Evolutionary conservation across 2,888 invertebrate genomes (phyloP).

Genomic region (Scaptomyza reducta): DNA sequence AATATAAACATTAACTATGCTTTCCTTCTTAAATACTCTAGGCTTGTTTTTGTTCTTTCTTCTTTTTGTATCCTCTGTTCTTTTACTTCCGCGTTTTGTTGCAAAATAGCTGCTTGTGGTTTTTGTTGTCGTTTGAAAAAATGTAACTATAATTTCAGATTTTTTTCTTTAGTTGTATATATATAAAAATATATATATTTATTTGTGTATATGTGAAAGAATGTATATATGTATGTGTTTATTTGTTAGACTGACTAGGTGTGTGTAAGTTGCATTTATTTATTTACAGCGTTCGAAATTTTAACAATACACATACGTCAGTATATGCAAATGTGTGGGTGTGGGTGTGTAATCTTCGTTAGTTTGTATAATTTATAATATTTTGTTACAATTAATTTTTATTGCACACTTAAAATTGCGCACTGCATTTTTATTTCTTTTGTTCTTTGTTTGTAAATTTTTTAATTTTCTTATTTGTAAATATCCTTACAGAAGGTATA

Average conservation of each 20-base stretch:
- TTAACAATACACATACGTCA: slow-evolving; percentile 45
- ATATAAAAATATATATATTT: slow-evolving; percentile 60
- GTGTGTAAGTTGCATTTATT: slow-evolving; percentile 22
- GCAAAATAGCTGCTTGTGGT: slow-evolving; percentile 46
- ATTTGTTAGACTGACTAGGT: not conserved
- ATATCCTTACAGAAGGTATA: slow-evolving; percentile 27
- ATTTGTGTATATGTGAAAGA: slow-evolving; percentile 22
- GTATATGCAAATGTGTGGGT: not conserved
- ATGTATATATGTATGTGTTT: slow-evolving; percentile 34
- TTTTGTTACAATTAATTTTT: slow-evolving; percentile 60
- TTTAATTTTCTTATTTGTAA: not conserved
- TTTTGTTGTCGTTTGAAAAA: slow-evolving; percentile 62
- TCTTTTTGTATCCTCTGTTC: slow-evolving; percentile 32
- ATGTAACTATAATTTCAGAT: slow-evolving; percentile 67
- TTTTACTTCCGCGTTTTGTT: slow-evolving; percentile 33
- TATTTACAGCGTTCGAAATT: slow-evolving; percentile 55
- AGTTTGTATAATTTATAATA: slow-evolving; percentile 47
- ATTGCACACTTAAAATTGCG: slow-evolving; percentile 60
- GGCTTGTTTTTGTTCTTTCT: slow-evolving; percentile 46
- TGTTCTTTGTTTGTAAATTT: slow-evolving; percentile 5
- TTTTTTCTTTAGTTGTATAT: slow-evolving; percentile 51
- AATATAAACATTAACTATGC: slow-evolving; percentile 71
- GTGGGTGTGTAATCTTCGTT: slow-evolving; percentile 12
- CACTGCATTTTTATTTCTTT: slow-evolving; percentile 11
- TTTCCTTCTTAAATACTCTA: slow-evolving; percentile 39